Evolutionary conservation across 2,888 invertebrate genomes (phyloP).

Genomic region (Dusona sp.): DNA sequence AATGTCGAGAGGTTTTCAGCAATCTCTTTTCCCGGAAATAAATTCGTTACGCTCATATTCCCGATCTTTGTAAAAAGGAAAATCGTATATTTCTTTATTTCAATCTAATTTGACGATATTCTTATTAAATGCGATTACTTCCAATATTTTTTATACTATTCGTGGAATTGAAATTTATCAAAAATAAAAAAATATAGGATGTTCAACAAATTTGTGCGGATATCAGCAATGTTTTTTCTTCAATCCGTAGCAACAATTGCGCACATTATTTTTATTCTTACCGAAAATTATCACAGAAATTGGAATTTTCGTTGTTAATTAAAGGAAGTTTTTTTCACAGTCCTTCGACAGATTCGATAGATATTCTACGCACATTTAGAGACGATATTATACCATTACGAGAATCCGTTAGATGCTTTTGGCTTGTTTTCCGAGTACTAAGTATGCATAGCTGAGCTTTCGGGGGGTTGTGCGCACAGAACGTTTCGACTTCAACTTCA

Average conservation of each 20-base stretch:
- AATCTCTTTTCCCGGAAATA: not conserved
- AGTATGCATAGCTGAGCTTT: constrained; percentile 72
- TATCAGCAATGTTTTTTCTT: not conserved
- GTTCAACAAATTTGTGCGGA: not conserved
- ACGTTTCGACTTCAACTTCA: constrained; percentile 76
- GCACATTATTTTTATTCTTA: not conserved
- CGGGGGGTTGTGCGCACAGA: constrained; percentile 64
- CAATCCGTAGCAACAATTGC: not conserved
- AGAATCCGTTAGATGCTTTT: constrained; percentile 40
- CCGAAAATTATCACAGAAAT: not conserved
- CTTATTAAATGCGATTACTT: not conserved
- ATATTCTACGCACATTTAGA: constrained; percentile 20
- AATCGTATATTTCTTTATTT: not conserved
- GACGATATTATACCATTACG: constrained; percentile 37
- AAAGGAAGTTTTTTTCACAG: not conserved
- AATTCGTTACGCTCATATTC: not conserved
- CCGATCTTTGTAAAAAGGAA: not conserved
- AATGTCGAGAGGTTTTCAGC: constrained; percentile 9
- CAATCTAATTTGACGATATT: not conserved
- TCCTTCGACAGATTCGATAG: not conserved
- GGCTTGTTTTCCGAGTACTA: constrained; percentile 58
- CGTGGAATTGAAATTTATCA: not conserved
- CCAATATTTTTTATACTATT: not conserved
- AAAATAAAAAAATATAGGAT: not conserved
- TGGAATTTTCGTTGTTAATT: not conserved